These are phyloP conservation scores for Australoheros facetus DNA, from an alignment of 2,797 vertebrate genomes.

Conservation along the genomic window DNA sequence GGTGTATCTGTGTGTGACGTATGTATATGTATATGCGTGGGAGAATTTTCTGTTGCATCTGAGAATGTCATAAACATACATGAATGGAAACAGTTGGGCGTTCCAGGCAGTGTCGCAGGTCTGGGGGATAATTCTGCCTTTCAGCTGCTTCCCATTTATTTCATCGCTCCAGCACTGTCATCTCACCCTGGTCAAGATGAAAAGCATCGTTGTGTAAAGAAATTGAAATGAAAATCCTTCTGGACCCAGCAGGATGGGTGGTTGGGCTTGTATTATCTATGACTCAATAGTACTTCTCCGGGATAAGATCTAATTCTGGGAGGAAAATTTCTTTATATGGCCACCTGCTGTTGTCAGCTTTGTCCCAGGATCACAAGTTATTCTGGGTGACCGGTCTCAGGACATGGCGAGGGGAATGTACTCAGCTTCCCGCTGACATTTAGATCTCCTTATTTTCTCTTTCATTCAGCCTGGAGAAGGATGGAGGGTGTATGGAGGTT, in stretches of 20 bases:
- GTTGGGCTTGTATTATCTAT: conserved; percentile 88
- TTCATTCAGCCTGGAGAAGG: conserved; percentile 82
- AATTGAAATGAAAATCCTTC: conserved; percentile 98
- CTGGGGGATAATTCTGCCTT: conserved; percentile 93
- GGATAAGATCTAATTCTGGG: conserved; percentile 96
- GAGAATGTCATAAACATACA: conserved; percentile 45
- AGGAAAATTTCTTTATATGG: conserved; percentile 93
- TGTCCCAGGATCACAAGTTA: conserved; percentile 95
- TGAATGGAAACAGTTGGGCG: conserved; percentile 50
- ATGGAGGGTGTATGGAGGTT: conserved; percentile 10
- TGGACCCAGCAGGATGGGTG: conserved; percentile 88
- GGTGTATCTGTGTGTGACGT: conserved; percentile 24
- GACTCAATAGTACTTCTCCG: conserved; percentile 91
- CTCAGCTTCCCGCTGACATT: conserved; percentile 91
- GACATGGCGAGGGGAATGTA: conserved; percentile 89
- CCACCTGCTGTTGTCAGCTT: conserved; percentile 91
- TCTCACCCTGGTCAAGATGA: conserved; percentile 90
- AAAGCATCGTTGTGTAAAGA: conserved; percentile 95
- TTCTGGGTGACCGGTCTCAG: conserved; percentile 94
- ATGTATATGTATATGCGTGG: conserved; percentile 30
- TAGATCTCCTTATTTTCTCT: conserved; percentile 95
- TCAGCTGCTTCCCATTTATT: conserved; percentile 95
- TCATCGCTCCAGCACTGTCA: conserved; percentile 87
- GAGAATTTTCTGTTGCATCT: conserved; percentile 17
- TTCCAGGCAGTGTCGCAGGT: conserved; percentile 85